phyloP scores from a whole-genome alignment of 1,140 invertebrate species.

The Orchestia grillus region DNA sequence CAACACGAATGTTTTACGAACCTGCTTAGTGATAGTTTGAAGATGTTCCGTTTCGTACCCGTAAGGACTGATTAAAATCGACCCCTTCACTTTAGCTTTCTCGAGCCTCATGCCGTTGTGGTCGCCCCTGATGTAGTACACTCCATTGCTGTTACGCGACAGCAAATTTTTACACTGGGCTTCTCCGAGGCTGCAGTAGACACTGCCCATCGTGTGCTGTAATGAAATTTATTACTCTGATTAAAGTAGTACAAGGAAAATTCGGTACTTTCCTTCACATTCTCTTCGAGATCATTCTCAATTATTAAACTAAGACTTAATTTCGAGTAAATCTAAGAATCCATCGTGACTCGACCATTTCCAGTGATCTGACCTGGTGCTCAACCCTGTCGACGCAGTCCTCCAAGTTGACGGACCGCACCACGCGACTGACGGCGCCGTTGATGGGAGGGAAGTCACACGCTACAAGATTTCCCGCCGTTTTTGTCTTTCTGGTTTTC shows the following conservation, averaged over 20 bases:
- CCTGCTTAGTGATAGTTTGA: background rate
- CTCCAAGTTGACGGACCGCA: slow-evolving; percentile 9
- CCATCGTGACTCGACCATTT: background rate
- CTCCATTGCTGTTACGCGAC: slow-evolving; percentile 33
- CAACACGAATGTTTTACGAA: background rate
- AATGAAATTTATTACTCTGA: background rate
- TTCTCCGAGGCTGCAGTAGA: slow-evolving; percentile 29
- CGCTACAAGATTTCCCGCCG: background rate
- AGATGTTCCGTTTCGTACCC: slow-evolving; percentile 35
- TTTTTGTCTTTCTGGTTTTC: background rate
- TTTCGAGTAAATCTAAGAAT: background rate
- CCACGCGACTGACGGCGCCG: background rate
- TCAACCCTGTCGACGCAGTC: slow-evolving; percentile 31
- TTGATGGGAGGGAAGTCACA: background rate
- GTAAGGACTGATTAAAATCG: background rate
- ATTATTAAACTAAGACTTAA: background rate
- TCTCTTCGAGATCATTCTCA: background rate
- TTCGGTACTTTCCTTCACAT: background rate
- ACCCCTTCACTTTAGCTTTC: slow-evolving; percentile 11
- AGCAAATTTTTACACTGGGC: slow-evolving; percentile 20
- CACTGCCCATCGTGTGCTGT: slow-evolving; percentile 3
- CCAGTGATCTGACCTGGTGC: background rate
- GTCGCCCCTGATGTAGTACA: slow-evolving; percentile 42
- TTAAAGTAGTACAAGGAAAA: background rate
- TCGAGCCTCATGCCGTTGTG: slow-evolving; percentile 3